Evolutionary conservation across 2,797 vertebrate species (phyloP).

Genomic region (Sebastes nivosus): DNA sequence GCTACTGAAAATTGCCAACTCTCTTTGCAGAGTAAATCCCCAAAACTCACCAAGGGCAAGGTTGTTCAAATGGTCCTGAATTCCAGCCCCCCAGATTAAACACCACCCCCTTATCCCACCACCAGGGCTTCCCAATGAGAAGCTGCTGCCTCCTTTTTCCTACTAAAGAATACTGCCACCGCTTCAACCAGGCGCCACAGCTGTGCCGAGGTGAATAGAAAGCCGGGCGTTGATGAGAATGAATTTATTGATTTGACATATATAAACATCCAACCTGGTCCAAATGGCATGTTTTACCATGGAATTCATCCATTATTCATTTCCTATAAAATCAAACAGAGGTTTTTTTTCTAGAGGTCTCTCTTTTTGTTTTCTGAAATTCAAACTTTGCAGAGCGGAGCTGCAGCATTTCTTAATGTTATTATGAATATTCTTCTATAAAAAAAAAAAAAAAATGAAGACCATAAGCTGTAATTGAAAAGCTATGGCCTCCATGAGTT

Average conservation of each 20-base stretch:
- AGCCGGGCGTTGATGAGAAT: conserved; percentile 33
- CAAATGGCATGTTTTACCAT: conserved; percentile 52
- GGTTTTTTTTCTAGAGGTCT: neutral
- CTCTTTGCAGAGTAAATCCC: conserved; percentile 75
- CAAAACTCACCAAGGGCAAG: conserved; percentile 73
- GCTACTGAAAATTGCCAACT: conserved; percentile 68
- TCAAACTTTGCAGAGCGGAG: neutral
- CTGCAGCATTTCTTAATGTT: neutral
- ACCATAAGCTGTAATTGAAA: neutral
- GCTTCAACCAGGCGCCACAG: conserved; percentile 19
- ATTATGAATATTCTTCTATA: neutral
- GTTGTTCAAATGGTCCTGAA: conserved; percentile 69
- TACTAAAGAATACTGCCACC: conserved; percentile 11
- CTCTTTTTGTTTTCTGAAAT: conserved; percentile 1
- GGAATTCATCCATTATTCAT: conserved; percentile 55
- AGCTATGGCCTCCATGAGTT: conserved; percentile 13
- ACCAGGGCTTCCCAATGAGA: conserved; percentile 27
- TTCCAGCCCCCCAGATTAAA: conserved; percentile 20
- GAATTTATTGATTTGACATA: conserved; percentile 62
- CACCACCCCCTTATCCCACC: neutral
- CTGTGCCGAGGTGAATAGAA: conserved; percentile 20
- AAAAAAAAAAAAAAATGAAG: neutral
- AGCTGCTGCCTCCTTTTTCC: conserved; percentile 40
- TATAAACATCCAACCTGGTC: conserved; percentile 55
- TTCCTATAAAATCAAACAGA: conserved; percentile 39